A percentile compares a stretch with the other conserved stretches of the same genome.
These are phyloP conservation scores for Siniperca chuatsi DNA, from an alignment of 2,113 vertebrate species.

Conservation along the genomic window DNA sequence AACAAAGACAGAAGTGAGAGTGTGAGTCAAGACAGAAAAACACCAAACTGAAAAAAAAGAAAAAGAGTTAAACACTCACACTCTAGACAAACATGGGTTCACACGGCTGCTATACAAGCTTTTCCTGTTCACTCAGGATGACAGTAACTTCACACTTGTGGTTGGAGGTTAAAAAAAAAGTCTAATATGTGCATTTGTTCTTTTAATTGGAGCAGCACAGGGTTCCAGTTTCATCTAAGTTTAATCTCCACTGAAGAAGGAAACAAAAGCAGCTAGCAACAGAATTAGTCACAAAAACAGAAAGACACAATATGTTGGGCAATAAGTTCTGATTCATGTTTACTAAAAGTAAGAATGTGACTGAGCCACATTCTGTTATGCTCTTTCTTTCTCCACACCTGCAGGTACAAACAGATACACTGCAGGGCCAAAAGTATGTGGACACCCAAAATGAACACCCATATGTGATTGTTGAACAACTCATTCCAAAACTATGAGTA, in stretches of 20 bases:
- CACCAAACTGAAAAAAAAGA: neutral
- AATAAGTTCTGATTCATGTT: constrained; percentile 19
- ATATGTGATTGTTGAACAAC: neutral
- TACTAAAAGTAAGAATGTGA: constrained; percentile 63
- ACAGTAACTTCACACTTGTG: constrained; percentile 20
- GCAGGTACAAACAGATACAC: neutral
- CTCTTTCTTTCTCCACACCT: constrained; percentile 32
- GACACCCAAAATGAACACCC: neutral
- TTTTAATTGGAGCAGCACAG: neutral
- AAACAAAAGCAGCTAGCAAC: constrained; percentile 7
- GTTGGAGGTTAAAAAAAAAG: neutral
- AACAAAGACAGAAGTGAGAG: neutral
- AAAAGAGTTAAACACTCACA: constrained; percentile 30
- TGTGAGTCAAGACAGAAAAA: constrained; percentile 13
- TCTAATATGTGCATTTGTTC: neutral
- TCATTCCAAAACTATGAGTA: accelerated
- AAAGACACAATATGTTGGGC: constrained; percentile 29
- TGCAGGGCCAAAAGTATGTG: neutral
- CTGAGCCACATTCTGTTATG: constrained; percentile 60
- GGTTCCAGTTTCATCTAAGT: neutral
- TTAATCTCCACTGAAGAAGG: neutral
- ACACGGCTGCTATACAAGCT: constrained; percentile 66
- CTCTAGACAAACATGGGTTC: constrained; percentile 46
- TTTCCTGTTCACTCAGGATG: constrained; percentile 66
- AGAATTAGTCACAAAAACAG: constrained; percentile 30